These are phyloP conservation scores for Neodon shergylaensis DNA, from an alignment of 2,113 vertebrate genomes.

Conservation along the genomic window DNA sequence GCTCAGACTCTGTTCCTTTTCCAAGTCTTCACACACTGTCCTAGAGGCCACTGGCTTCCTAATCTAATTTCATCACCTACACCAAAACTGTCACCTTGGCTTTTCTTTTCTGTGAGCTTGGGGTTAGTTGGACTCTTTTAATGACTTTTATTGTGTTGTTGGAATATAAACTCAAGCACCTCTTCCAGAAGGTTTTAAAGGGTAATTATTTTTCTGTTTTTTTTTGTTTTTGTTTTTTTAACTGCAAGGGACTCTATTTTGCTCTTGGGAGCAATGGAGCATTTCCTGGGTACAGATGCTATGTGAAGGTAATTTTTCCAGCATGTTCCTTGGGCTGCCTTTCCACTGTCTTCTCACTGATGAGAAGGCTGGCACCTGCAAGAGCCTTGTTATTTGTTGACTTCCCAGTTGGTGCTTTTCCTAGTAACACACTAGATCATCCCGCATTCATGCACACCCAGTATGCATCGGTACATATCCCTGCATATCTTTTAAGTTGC, in stretches of 20 bases:
- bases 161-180: not conserved
- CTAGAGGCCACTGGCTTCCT: not conserved
- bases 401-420: not conserved
- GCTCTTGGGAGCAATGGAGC: not conserved
- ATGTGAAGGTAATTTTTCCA: not conserved
- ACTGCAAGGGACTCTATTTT: not conserved
- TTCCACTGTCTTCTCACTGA: not conserved
- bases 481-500: not conserved
- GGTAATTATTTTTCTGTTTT: not conserved
- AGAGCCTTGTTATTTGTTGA: not conserved
- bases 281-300: not conserved
- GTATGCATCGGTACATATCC: rapidly evolving
- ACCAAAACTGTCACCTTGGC: not conserved
- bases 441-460: too few species aligned
- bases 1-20: not conserved
- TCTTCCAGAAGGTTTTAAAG: not conserved
- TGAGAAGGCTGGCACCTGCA: not conserved
- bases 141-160: not conserved
- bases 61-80: too few species aligned
- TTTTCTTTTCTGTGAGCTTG: not conserved
- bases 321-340: not conserved
- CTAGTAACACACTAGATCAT: not conserved
- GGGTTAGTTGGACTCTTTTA: not conserved
- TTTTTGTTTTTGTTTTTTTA: too few species aligned
- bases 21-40: not conserved